Conservation (phyloP, 2,888 invertebrate species). For the Sialis fuliginosa region DNA sequence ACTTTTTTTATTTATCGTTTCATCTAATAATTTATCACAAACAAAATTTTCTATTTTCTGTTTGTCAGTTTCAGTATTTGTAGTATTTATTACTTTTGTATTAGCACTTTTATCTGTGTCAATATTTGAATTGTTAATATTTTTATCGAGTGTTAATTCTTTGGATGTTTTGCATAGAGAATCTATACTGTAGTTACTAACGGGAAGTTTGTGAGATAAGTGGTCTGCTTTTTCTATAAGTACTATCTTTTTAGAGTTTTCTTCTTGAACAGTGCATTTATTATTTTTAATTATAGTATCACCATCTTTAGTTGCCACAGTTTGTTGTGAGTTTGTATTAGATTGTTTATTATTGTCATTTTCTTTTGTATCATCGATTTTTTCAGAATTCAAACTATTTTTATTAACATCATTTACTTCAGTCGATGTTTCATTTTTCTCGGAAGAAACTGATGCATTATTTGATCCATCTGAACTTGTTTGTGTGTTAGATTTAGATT, state of each 20-base stretch:
- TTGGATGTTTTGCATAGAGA: constrained; percentile 6
- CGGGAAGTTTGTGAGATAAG: constrained; percentile 3
- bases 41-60: constrained; percentile 6
- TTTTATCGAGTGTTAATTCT: constrained; percentile 4
- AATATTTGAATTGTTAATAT: not conserved
- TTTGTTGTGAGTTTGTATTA: not conserved
- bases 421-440: not conserved
- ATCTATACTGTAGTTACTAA: constrained; percentile 5
- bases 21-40: constrained; percentile 6
- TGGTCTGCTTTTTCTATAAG: constrained; percentile 5
- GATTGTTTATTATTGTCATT: not conserved
- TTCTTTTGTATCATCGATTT: constrained; percentile 2
- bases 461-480: too few relatives aligned
- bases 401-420: not conserved
- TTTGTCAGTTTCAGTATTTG: constrained; percentile 4
- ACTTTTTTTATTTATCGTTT: not conserved
- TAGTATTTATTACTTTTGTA: constrained; percentile 6
- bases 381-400: constrained; percentile 6
- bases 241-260: not conserved
- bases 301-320: not conserved
- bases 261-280: not conserved
- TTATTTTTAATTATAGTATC: not conserved
- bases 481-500: too few relatives aligned
- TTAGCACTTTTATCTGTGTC: not conserved
- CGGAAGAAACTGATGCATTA: too few relatives aligned